Conservation (phyloP, 37 sponge, comb jelly and placozoan species). For the Dysidea cf. avara region DNA sequence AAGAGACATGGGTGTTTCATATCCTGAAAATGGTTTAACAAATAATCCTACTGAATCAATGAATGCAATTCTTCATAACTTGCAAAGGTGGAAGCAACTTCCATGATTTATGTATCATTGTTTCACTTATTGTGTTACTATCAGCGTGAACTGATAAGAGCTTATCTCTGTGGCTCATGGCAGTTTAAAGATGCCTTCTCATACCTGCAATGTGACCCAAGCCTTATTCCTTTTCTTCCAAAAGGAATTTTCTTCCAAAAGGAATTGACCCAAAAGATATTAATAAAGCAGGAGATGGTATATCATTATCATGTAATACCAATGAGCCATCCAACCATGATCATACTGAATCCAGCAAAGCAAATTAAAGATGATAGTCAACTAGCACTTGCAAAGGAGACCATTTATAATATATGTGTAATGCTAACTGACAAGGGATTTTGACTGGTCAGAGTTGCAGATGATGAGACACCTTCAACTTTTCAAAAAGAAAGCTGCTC, state of each 20-base stretch:
- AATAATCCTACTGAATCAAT: slow-evolving; percentile 16
- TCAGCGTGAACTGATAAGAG: not conserved
- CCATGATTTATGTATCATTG: slow-evolving; percentile 10
- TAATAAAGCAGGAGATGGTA: too few species aligned
- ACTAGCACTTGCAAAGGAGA: slow-evolving; percentile 6
- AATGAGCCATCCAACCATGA: too few species aligned
- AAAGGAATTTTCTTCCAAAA: too few species aligned
- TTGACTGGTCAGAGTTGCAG: too few species aligned
- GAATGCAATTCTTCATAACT: too few species aligned
- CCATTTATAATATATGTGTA: not conserved
- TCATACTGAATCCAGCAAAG: too few species aligned
- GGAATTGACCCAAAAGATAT: too few species aligned
- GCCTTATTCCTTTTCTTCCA: too few species aligned
- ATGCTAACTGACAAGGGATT: too few species aligned
- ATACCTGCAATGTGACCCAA: slow-evolving; percentile 1
- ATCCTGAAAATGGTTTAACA: slow-evolving; percentile 10
- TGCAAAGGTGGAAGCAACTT: slow-evolving; percentile 15
- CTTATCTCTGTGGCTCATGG: slow-evolving; percentile 11
- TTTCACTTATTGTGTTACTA: not conserved
- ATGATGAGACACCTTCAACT: not conserved
- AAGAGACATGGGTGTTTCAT: not conserved
- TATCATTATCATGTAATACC: too few species aligned
- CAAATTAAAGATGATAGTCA: too few species aligned
- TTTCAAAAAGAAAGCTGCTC: slow-evolving; percentile 16
- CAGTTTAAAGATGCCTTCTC: not conserved